Conservation (phyloP, 92 coral and sea anemone species). For the Zoanthus gigantus region DNA sequence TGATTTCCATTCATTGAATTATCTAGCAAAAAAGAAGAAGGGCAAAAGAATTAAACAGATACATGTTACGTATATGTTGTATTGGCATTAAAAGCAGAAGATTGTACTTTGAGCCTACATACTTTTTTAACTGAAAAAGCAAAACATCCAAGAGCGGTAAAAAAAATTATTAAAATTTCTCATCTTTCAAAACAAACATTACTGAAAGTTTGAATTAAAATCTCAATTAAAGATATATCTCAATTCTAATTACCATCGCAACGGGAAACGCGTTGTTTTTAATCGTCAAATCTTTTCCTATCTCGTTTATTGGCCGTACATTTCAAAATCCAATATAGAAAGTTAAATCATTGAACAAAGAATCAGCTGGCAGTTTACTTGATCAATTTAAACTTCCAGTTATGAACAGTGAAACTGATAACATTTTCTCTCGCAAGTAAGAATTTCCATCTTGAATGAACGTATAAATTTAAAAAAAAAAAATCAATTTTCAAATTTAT, state of each 20-base stretch:
- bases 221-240: background rate
- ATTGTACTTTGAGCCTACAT: background rate
- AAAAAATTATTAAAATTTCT: too few relatives aligned
- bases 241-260: conserved; percentile 7
- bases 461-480: too few relatives aligned
- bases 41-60: too few relatives aligned
- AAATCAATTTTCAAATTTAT: background rate
- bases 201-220: background rate
- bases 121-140: too few relatives aligned
- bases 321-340: conserved; percentile 17
- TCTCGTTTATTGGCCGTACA: conserved; percentile 20
- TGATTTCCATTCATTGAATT: too few relatives aligned
- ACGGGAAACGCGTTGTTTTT: conserved; percentile 23
- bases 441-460: too few relatives aligned
- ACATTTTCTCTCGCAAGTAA: too few relatives aligned
- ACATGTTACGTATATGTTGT: too few relatives aligned
- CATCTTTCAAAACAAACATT: background rate
- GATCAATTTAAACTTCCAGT: background rate
- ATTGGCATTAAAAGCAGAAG: background rate
- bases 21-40: too few relatives aligned
- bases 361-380: conserved; percentile 3
- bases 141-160: background rate
- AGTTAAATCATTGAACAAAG: background rate
- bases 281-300: background rate
- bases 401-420: background rate